Percentiles rank a stretch among this genome's conserved stretches.
These are phyloP conservation scores for Polyergus mexicanus DNA, from an alignment of 1,140 invertebrate genomes.

Conservation along the genomic window DNA sequence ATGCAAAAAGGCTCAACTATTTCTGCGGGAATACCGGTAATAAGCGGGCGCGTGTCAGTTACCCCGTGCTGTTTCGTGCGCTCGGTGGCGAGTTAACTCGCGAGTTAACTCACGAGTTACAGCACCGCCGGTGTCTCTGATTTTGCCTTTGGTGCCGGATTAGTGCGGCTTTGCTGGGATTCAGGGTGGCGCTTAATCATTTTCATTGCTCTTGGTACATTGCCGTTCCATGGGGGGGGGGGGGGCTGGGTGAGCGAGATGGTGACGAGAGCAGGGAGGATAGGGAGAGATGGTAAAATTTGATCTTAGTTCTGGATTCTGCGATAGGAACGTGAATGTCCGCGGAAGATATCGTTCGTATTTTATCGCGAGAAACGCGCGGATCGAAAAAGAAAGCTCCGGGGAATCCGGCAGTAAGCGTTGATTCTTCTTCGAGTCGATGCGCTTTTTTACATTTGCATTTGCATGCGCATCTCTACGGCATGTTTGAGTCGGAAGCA, in stretches of 20 bases:
- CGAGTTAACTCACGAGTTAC: slow-evolving; percentile 66
- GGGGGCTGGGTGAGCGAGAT: slow-evolving; percentile 24
- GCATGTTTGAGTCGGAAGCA: slow-evolving; percentile 30
- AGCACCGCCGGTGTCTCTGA: slow-evolving; percentile 74
- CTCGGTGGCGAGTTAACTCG: slow-evolving; percentile 67
- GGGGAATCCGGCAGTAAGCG: slow-evolving; percentile 11
- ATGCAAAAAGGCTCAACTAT: slow-evolving; percentile 28
- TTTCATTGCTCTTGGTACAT: slow-evolving; percentile 67
- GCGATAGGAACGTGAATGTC: neutral
- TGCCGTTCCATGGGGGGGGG: slow-evolving; percentile 34
- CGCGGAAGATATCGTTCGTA: slow-evolving; percentile 28
- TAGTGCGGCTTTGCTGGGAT: slow-evolving; percentile 80
- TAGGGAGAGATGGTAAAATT: neutral
- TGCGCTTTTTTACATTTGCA: slow-evolving; percentile 29
- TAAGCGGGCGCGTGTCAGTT: slow-evolving; percentile 42
- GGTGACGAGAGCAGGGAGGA: slow-evolving; percentile 6
- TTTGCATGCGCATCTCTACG: slow-evolving; percentile 39
- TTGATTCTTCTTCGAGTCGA: slow-evolving; percentile 14
- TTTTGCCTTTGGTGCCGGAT: slow-evolving; percentile 81
- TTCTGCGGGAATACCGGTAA: slow-evolving; percentile 60
- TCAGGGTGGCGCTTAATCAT: slow-evolving; percentile 79
- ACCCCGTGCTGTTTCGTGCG: slow-evolving; percentile 23
- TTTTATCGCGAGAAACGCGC: neutral
- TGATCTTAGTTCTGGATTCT: neutral
- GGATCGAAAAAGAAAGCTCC: slow-evolving; percentile 17